phyloP scores from a whole-genome alignment of 2,888 invertebrate species.

The Acleris cristana region DNA sequence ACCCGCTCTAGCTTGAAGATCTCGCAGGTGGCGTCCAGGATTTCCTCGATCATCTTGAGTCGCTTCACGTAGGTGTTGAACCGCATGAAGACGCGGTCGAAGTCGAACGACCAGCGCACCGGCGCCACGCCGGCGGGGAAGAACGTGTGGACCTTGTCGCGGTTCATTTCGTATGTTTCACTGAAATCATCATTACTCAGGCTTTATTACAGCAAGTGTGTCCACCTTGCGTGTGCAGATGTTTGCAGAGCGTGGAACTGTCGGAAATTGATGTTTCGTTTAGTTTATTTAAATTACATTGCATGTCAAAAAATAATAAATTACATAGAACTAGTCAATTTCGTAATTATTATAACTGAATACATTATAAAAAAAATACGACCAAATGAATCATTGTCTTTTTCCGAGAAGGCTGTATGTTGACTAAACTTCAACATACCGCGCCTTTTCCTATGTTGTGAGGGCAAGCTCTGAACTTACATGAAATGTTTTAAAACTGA shows the following conservation, averaged over 20 bases:
- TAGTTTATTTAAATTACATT: too few relatives aligned
- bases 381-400: too few relatives aligned
- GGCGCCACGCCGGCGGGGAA: conserved; percentile 83
- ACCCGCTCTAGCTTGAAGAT: conserved; percentile 94
- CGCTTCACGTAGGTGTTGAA: conserved; percentile 86
- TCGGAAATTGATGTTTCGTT: too few relatives aligned
- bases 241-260: too few relatives aligned
- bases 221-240: too few relatives aligned
- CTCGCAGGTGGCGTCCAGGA: conserved; percentile 91
- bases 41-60: conserved; percentile 85
- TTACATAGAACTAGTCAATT: too few relatives aligned
- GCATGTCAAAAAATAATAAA: too few relatives aligned
- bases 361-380: too few relatives aligned
- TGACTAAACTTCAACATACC: too few relatives aligned
- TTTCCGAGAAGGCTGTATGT: too few relatives aligned
- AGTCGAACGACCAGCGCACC: conserved; percentile 90
- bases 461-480: conserved; percentile 65
- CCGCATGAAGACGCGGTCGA: conserved; percentile 87
- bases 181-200: conserved; percentile 51
- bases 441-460: too few relatives aligned
- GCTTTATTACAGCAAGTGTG: not conserved
- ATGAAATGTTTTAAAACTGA: conserved; percentile 81
- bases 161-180: conserved; percentile 80
- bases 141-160: conserved; percentile 80
- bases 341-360: too few relatives aligned